Base-by-base conservation (phyloP, 2,797 vertebrate species). In the Megalops cyprinoides region DNA sequence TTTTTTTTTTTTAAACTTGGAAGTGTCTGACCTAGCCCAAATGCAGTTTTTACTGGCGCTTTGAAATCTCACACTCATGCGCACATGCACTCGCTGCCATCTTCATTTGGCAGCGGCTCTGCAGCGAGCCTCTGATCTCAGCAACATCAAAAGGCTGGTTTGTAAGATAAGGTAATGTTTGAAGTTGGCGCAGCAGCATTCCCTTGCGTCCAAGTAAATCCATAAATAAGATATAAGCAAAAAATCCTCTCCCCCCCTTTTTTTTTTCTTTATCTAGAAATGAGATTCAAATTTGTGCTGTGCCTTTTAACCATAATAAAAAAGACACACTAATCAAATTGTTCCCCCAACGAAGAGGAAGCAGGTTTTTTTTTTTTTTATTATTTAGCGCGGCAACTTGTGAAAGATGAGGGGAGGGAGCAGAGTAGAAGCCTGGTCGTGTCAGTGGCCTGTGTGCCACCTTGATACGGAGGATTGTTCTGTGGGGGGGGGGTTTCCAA, bases 111-210 rank as follows among this genome's bases (percentile, higher is more conserved):
- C 94, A 90, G 87, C 83, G 85, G 84, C 90, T 93, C 91, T 82
- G 88, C 92, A 90, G 89, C 87, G 83, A 81, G 90, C 85, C 91
- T 93, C 92, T 91, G 90, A 93, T 93, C 92, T 92, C 86, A 77
- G 88, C 92, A 89, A 92, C 92, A 92, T 94, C 93, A 93, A 94
- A 95, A 90, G 93, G 90, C 90, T 88, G 90, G 92, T 92, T 90
- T 92, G 92, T 91, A 92, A 93, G 93, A 94, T 93, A 92, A 93
- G 92, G 93, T 91, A 86, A 91, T 89, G 92, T 92, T 88, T 95
- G 93, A 94, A 93, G 93, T 92, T 92, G 88, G 85, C 90, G 88
- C 80, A 84, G 90, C 89, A 84, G 87, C 88, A 88, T 87, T 92
- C 90, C 91, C 91, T 78, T 78, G 88, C 89, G 90, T 91, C 92